These are phyloP conservation scores for Anadara kagoshimensis DNA, from an alignment of 1,140 invertebrate species.

Conservation along the genomic window DNA sequence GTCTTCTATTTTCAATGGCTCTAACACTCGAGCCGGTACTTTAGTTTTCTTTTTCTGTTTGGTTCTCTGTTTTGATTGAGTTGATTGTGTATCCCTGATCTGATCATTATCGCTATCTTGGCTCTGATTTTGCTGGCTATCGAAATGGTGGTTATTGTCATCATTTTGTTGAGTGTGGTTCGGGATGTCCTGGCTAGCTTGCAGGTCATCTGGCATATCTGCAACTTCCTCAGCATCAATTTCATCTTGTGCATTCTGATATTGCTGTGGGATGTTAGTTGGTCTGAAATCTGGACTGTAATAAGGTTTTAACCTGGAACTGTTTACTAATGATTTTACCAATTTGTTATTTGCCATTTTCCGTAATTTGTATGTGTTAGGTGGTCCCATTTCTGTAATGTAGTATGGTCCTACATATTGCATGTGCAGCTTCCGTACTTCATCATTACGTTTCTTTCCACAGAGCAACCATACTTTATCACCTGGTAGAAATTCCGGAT, in stretches of 20 bases:
- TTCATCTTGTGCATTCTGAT: not conserved
- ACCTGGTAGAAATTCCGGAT: constrained; percentile 4
- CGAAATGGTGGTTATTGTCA: no score
- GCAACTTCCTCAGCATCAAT: not conserved
- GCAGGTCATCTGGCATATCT: not conserved
- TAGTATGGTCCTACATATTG: constrained; percentile 35
- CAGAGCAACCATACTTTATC: constrained; percentile 24
- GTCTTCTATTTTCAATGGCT: no score
- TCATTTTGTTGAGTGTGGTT: no score
- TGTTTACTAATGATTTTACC: constrained; percentile 12
- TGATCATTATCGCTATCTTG: no score
- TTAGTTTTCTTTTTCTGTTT: no score
- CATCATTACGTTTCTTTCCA: constrained; percentile 5
- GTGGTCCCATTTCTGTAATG: constrained; percentile 11
- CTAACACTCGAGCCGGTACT: no score
- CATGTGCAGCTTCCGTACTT: constrained; percentile 21
- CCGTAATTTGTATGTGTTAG: constrained; percentile 30
- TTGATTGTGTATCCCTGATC: no score
- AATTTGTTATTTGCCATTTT: constrained; percentile 20
- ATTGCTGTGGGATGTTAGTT: constrained; percentile 2
- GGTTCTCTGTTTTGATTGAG: no score
- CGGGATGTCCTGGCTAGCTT: no score
- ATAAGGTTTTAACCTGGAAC: constrained; percentile 6
- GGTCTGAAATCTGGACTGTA: not conserved
- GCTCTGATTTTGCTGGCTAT: no score